phyloP scores from a whole-genome alignment of 2,888 invertebrate genomes.

The Notodonta dromedarius region DNA sequence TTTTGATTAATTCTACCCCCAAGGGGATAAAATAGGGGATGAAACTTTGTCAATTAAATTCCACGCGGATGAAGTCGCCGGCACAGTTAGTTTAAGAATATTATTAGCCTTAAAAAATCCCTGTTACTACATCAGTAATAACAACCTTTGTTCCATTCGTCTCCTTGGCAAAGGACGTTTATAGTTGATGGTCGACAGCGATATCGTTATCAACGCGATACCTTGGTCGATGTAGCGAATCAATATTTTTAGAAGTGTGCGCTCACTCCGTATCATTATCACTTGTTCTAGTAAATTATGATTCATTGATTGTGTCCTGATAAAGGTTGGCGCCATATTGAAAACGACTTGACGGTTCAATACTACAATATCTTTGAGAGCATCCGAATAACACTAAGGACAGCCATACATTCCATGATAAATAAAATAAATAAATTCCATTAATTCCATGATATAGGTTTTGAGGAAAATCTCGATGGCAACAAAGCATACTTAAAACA shows the following conservation, averaged over 20 bases:
- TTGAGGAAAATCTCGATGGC: background rate
- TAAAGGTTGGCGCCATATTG: background rate
- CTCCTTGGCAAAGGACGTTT: conserved; percentile 3
- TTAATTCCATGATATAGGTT: background rate
- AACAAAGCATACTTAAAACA: background rate
- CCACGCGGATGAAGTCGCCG: too few relatives aligned
- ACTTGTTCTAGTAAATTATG: conserved; percentile 8
- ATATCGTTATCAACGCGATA: conserved; percentile 26
- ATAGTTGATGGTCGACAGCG: conserved; percentile 15
- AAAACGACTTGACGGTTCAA: background rate
- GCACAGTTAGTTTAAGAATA: too few relatives aligned
- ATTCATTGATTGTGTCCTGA: background rate
- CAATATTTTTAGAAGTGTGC: conserved; percentile 20
- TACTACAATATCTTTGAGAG: too few relatives aligned
- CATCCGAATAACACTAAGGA: too few relatives aligned
- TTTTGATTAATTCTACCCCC: too few relatives aligned
- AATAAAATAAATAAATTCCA: too few relatives aligned
- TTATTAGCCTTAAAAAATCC: conserved; percentile 2
- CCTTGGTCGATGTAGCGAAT: conserved; percentile 6
- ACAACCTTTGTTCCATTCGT: conserved; percentile 2
- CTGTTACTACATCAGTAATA: background rate
- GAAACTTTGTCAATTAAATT: too few relatives aligned
- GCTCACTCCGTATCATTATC: conserved; percentile 2
- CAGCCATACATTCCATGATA: too few relatives aligned
- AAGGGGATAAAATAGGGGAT: too few relatives aligned